Conservation (phyloP, 2,113 vertebrate genomes). For the Neogobius melanostomus region DNA sequence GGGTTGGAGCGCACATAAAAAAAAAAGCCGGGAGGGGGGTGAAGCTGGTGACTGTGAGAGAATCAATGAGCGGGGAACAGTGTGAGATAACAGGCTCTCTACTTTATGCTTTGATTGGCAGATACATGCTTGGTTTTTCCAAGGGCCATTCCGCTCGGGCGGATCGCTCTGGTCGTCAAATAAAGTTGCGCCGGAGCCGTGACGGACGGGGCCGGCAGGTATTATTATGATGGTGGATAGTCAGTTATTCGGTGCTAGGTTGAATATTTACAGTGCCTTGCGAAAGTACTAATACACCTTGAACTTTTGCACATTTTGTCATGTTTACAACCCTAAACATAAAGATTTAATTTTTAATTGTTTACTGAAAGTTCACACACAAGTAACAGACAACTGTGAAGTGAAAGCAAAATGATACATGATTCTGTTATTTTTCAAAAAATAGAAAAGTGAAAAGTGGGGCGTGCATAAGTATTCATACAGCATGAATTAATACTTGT, state of each 20-base stretch:
- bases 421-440: no score
- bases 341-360: no score
- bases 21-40: not conserved
- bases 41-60: constrained; percentile 10
- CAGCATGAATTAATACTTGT: no score
- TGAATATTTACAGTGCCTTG: no score
- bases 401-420: no score
- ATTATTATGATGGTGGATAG: constrained; percentile 7
- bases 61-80: constrained; percentile 29
- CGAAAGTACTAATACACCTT: no score
- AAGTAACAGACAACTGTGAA: no score
- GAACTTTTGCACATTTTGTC: no score
- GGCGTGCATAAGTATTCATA: no score
- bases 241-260: not conserved
- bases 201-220: constrained; percentile 18
- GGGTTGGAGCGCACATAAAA: constrained; percentile 27
- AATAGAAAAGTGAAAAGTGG: no score
- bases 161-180: constrained; percentile 35
- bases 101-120: constrained; percentile 59
- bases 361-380: no score
- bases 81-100: constrained; percentile 34
- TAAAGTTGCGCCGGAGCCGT: constrained; percentile 18
- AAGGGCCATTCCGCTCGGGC: constrained; percentile 38
- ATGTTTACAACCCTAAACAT: no score
- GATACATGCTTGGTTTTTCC: constrained; percentile 53